Conservation (phyloP, 2,888 invertebrate genomes). For the Xanthorhoe designata region DNA sequence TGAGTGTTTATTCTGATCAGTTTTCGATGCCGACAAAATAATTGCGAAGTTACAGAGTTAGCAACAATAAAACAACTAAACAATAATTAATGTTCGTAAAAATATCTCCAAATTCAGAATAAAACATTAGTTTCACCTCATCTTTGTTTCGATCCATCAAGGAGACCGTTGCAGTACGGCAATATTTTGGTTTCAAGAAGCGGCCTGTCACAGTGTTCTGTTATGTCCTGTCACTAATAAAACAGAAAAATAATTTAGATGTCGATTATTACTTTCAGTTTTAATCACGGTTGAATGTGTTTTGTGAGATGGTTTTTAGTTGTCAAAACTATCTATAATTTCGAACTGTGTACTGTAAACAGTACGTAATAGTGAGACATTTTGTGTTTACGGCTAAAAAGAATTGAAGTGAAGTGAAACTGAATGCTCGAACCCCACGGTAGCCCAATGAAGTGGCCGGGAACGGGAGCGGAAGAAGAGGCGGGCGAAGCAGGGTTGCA, state of each 20-base stretch:
- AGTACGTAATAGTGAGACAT: constrained; percentile 62
- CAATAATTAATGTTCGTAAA: constrained; percentile 60
- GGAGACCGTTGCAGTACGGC: constrained; percentile 82
- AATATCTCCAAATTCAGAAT: constrained; percentile 48
- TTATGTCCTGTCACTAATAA: constrained; percentile 73
- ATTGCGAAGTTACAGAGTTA: constrained; percentile 69
- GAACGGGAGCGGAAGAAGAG: constrained; percentile 88
- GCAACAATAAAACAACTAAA: constrained; percentile 73
- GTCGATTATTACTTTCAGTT: constrained; percentile 64
- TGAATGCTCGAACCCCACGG: constrained; percentile 86
- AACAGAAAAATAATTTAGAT: constrained; percentile 69
- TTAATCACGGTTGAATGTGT: constrained; percentile 52
- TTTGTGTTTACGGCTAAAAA: constrained; percentile 72
- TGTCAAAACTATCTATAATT: constrained; percentile 55
- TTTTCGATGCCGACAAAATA: constrained; percentile 87
- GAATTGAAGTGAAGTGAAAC: constrained; percentile 72
- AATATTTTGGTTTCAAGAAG: constrained; percentile 80
- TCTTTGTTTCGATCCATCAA: constrained; percentile 86
- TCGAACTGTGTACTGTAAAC: constrained; percentile 56
- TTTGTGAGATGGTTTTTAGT: constrained; percentile 61
- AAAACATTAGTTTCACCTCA: constrained; percentile 65
- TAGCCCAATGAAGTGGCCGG: constrained; percentile 93
- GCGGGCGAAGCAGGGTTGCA: constrained; percentile 80
- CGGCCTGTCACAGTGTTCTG: constrained; percentile 81
- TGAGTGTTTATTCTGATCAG: constrained; percentile 86